Base-by-base conservation (phyloP, 2,888 invertebrate species). In the Ramazzottius varieornatus region DNA sequence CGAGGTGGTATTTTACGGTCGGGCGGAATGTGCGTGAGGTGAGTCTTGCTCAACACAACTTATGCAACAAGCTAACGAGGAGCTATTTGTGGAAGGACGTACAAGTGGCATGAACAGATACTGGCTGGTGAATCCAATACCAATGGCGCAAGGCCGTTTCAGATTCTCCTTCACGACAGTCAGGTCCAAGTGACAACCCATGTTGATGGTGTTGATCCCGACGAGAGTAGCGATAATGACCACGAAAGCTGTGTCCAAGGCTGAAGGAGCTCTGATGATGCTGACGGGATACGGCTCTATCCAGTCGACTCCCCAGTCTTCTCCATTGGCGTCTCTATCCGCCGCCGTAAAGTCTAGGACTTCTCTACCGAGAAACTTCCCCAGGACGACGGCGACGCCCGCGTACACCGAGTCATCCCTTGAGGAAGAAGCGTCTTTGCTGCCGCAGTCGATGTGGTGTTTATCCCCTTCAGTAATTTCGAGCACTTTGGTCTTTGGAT, bases 151-250 rank as follows among this genome's bases (percentile, higher is more conserved):
- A 0, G 90, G 90, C 68, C 81, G 80, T 68, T 80, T 81, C 1
- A 88, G 69, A 29, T 83, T 84, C 1, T 79, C 77, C 69, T 80
- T 80, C 24, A 88, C 81, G 0, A 83, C 81, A 0, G 79, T 76
- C 82, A 86, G 82, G 73, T 89, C 85, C 74, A 90, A 80, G 0
- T 89, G 88, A 73, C 89, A 88, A 0, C 91, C 90, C 77, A 90
- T 90, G 78, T 90, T 90, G 66, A 91, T 84, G 73, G 88, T 90
- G 70, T 89, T 82, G 64, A 90, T 77, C 0, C 86, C 84, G 46
- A 86, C 84, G 64, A 90, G 80, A 63, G 82, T 77, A 1, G 84
- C 84, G 2, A 90, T 86, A 67, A 86, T 85, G 54, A 79, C 81
- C 0, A 83, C 83, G 72, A 90, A 90, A 2, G 86, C 75, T 16